Percentiles rank a stretch among this genome's conserved stretches.
These are phyloP conservation scores for Epinotia brunnichana DNA, from an alignment of 2,888 invertebrate species.

Conservation along the genomic window DNA sequence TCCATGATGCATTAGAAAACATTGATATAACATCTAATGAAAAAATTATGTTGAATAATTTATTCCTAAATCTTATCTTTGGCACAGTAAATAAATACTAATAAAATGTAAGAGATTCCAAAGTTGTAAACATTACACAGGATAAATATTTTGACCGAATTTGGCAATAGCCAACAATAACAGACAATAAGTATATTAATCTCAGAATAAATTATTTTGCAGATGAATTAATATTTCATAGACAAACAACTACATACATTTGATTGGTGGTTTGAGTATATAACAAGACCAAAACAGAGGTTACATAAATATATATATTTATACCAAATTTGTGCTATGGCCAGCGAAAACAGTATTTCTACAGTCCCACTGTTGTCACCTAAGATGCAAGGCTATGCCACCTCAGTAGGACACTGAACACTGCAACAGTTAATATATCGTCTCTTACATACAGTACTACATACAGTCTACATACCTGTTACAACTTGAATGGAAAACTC, in stretches of 20 bases:
- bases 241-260: constrained; percentile 28
- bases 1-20: constrained; percentile 44
- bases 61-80: constrained; percentile 56
- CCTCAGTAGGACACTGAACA: constrained; percentile 17
- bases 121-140: constrained; percentile 40
- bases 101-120: constrained; percentile 44
- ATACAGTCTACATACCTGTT: constrained; percentile 18
- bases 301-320: constrained; percentile 24
- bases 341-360: constrained; percentile 14
- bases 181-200: constrained; percentile 38
- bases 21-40: constrained; percentile 42
- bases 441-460: constrained; percentile 19
- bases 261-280: constrained; percentile 8
- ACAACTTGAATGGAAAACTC: constrained; percentile 16
- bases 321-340: constrained; percentile 41
- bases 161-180: constrained; percentile 42
- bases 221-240: constrained; percentile 29
- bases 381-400: constrained; percentile 29
- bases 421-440: constrained; percentile 25
- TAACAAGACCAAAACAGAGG: constrained; percentile 26
- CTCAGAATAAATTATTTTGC: constrained; percentile 41
- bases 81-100: constrained; percentile 60
- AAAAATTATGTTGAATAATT: constrained; percentile 42
- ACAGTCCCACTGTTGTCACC: constrained; percentile 17
- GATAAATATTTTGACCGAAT: constrained; percentile 36